These are phyloP conservation scores for Pluvialis apricaria DNA, from an alignment of 2,113 vertebrate species.

Conservation along the genomic window DNA sequence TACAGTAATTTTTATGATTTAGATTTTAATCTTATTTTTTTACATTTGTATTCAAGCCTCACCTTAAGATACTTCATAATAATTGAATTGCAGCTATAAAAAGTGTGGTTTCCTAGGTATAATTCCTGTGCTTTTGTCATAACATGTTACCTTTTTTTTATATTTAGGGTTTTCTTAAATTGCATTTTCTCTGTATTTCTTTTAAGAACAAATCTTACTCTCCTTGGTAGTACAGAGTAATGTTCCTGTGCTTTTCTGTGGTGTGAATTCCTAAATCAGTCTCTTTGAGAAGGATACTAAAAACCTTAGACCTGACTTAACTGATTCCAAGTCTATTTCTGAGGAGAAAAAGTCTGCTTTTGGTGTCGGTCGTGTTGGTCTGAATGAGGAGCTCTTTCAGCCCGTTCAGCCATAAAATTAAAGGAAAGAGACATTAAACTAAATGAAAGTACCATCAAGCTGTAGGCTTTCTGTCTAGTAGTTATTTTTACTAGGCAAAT, in stretches of 20 bases:
- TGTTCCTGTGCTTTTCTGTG: neutral
- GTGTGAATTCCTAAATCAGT: neutral
- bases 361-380: neutral
- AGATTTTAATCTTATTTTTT: neutral
- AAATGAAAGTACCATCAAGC: neutral
- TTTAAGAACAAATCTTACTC: neutral
- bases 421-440: neutral
- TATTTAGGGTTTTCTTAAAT: neutral
- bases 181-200: neutral
- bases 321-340: neutral
- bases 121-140: neutral
- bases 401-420: neutral
- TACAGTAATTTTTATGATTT: neutral
- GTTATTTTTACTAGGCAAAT: neutral
- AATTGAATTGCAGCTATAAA: constrained; percentile 9
- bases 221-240: neutral
- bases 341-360: neutral
- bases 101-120: neutral
- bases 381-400: neutral
- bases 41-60: neutral
- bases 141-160: neutral
- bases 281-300: neutral
- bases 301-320: neutral
- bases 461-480: neutral
- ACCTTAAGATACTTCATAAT: neutral